These are phyloP conservation scores for Arbacia lixula DNA, from an alignment of 53 echinoderm and acorn worm genomes.

Conservation along the genomic window DNA sequence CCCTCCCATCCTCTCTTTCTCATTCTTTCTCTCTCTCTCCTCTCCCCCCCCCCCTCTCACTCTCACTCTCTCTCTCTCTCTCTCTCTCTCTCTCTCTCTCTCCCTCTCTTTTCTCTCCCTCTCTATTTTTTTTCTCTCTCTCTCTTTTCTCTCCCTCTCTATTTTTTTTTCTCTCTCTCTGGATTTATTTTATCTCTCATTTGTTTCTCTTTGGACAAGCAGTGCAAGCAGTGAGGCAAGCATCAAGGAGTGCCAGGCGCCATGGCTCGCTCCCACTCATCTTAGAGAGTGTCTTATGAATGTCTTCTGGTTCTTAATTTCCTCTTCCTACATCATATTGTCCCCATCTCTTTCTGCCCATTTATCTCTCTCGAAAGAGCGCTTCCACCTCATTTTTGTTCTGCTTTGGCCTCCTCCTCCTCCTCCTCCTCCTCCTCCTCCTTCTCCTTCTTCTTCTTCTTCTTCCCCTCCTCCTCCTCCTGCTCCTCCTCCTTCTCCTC, in stretches of 20 bases:
- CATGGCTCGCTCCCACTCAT: too few species aligned
- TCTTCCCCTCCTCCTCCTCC: not conserved
- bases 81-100: not conserved
- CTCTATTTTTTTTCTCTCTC: not conserved
- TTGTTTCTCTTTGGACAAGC: too few species aligned
- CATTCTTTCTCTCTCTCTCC: not conserved
- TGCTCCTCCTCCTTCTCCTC: not conserved
- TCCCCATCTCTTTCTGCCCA: too few species aligned
- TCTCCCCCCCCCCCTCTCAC: not conserved
- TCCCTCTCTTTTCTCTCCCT: not conserved
- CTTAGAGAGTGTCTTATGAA: too few species aligned
- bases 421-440: not conserved
- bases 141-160: not conserved
- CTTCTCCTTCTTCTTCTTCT: not conserved
- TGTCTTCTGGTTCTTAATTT: too few species aligned
- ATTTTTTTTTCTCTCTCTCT: not conserved
- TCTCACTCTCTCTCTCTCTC: not conserved
- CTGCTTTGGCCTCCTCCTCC: too few species aligned
- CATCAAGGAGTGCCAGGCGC: too few species aligned
- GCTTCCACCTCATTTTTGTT: too few species aligned
- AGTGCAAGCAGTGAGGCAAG: too few species aligned
- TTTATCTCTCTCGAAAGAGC: too few species aligned
- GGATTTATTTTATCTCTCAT: not conserved
- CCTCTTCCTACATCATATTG: too few species aligned
- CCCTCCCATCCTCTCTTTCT: not conserved